Evolutionary conservation across 2,797 vertebrate genomes (phyloP), one percentile per base, ranked within the genome.

Genomic region (Menidia menidia): DNA sequence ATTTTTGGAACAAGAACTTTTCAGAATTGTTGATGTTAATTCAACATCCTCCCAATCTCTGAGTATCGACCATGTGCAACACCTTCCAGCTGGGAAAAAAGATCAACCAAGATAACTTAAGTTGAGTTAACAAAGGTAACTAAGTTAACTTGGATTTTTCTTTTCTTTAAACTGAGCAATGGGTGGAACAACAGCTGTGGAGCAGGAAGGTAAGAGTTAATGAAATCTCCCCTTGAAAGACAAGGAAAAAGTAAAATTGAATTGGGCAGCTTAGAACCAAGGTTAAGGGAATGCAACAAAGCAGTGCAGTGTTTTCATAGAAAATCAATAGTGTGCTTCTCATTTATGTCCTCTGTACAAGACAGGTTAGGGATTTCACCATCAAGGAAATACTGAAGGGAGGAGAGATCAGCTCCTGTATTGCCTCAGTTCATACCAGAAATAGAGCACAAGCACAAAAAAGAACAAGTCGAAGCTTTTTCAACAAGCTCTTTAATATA

Each of bases 221-320:
- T 85, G 68, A 79, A 88, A 90, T 91, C 86, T 81, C 77, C 81
- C 70, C 79, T 66, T 70, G 68, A 67, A 71, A 78, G 66, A 73
- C 47, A 85, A 35, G 80, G 30, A 79, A 86, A 89, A 65, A 67
- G 62, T 72, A 73, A 85, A 91, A 87, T 81, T 84, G 78, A 84
- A 91, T 89, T 77, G 77, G 84, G 72, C 80, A 85, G 80, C 62
- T 68, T 75, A 35, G n/a, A 77, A 79, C 84, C 87, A 91, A 90
- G 87, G 89, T 91, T 92, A 90, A 88, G 75, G 67, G 87, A 92
- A 91, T 77, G 84, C 83, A 90, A 86, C 88, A 90, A 87, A 90
- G 83, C 74, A 76, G 75, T 48, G 73, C 61, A 68, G 80, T 59
- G 73, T 86, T 90, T 89, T 85, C 82, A 91, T 87, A 68, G 82